phyloP scores from a whole-genome alignment of 1,140 invertebrate genomes.

The Drosophila navojoa region DNA sequence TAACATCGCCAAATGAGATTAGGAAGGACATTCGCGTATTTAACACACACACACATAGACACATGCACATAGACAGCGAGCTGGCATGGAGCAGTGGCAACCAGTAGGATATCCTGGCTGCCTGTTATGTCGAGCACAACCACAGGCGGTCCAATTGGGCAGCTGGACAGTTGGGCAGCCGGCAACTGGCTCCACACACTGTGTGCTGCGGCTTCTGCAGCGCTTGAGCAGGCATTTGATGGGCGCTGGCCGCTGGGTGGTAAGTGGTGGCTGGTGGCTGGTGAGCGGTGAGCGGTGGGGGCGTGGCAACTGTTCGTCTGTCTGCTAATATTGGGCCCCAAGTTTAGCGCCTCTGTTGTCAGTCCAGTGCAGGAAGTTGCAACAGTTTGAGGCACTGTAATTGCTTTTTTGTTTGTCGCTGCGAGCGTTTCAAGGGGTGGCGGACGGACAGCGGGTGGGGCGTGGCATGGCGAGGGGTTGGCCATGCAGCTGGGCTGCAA shows the following conservation, averaged over 20 bases:
- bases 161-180: slow-evolving; percentile 3
- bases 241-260: background rate
- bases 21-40: slow-evolving; percentile 83
- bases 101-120: slow-evolving; percentile 75
- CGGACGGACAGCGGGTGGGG: background rate
- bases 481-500: slow-evolving; percentile 52
- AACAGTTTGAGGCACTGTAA: slow-evolving; percentile 80
- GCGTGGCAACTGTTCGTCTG: slow-evolving; percentile 1
- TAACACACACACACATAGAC: slow-evolving; percentile 58
- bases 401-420: slow-evolving; percentile 78
- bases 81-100: slow-evolving; percentile 41
- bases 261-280: background rate
- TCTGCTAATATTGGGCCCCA: slow-evolving; percentile 74
- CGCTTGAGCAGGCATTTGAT: background rate
- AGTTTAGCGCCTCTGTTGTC: slow-evolving; percentile 78
- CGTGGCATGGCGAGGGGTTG: slow-evolving; percentile 3
- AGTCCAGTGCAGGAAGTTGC: slow-evolving; percentile 79
- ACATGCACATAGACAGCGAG: background rate
- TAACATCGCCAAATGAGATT: slow-evolving; percentile 82
- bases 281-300: background rate
- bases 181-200: background rate
- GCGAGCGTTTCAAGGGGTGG: slow-evolving; percentile 30
- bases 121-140: slow-evolving; percentile 65
- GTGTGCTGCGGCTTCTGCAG: slow-evolving; percentile 10
- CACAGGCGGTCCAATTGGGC: slow-evolving; percentile 50